Percentiles rank a stretch among this genome's conserved stretches.
Conservation (phyloP, 2,888 invertebrate genomes). For the Xylocampa areola region DNA sequence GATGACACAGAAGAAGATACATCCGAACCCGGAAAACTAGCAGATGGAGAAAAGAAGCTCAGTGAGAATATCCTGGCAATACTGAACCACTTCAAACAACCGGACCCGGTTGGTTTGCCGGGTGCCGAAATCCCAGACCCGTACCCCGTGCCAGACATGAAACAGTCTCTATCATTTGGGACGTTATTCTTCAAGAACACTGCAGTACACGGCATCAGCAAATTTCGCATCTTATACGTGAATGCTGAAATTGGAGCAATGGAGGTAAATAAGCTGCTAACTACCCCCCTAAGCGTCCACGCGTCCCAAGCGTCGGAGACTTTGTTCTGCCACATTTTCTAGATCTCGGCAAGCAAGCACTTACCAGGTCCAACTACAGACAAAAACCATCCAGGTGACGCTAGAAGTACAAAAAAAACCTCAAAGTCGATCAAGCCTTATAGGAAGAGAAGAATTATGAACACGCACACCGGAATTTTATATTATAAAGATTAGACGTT, state of each 20-base stretch:
- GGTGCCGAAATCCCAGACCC: constrained; percentile 95
- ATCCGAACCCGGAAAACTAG: constrained; percentile 57
- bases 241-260: constrained; percentile 93
- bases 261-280: constrained; percentile 88
- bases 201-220: constrained; percentile 93
- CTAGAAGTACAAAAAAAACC: too few relatives aligned
- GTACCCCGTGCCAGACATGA: constrained; percentile 93
- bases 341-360: too few relatives aligned
- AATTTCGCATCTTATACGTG: constrained; percentile 93
- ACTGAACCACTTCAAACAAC: constrained; percentile 94
- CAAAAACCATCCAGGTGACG: too few relatives aligned
- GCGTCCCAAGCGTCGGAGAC: too few relatives aligned
- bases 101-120: constrained; percentile 95
- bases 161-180: constrained; percentile 92
- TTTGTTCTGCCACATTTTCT: too few relatives aligned
- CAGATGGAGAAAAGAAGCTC: constrained; percentile 91
- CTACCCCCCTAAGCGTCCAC: too few relatives aligned
- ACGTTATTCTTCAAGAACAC: constrained; percentile 93
- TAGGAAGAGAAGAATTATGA: too few relatives aligned
- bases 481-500: too few relatives aligned
- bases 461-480: too few relatives aligned
- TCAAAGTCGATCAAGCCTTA: too few relatives aligned
- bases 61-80: constrained; percentile 92
- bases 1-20: constrained; percentile 61
- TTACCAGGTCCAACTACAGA: too few relatives aligned